These are phyloP conservation scores for Apodemus agrarius DNA, from an alignment of 2,797 vertebrate species.

Conservation along the genomic window DNA sequence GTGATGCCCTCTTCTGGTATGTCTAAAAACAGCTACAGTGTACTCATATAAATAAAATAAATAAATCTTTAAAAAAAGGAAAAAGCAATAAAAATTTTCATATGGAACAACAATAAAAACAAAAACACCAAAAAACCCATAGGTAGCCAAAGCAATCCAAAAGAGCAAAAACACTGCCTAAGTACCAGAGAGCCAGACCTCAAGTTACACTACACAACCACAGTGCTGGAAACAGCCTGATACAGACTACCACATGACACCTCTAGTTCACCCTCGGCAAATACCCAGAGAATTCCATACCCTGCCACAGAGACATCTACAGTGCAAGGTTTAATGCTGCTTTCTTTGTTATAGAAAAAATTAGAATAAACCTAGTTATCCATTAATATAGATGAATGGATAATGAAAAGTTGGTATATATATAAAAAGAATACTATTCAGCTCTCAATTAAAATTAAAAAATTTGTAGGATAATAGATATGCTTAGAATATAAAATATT, in stretches of 20 bases:
- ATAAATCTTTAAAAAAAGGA: background rate
- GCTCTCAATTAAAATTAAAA: no score
- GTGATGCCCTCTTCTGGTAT: no score
- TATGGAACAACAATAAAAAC: background rate
- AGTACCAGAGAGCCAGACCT: background rate
- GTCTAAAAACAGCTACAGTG: no score
- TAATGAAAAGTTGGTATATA: background rate
- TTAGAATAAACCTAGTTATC: background rate
- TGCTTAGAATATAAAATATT: no score
- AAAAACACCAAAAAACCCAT: background rate
- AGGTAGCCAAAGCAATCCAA: background rate
- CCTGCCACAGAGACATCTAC: background rate
- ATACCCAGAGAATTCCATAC: no score
- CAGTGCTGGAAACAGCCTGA: background rate
- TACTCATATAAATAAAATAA: no score
- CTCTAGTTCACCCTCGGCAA: background rate
- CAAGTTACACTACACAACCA: background rate
- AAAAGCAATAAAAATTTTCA: background rate
- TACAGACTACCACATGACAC: background rate
- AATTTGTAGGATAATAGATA: no score
- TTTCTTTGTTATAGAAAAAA: background rate
- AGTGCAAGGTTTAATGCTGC: background rate
- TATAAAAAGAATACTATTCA: no score
- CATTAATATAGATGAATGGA: background rate
- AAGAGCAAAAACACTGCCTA: background rate